Base-by-base conservation (phyloP, 92 coral and sea anemone species). In the Epizoanthus illoricatus region DNA sequence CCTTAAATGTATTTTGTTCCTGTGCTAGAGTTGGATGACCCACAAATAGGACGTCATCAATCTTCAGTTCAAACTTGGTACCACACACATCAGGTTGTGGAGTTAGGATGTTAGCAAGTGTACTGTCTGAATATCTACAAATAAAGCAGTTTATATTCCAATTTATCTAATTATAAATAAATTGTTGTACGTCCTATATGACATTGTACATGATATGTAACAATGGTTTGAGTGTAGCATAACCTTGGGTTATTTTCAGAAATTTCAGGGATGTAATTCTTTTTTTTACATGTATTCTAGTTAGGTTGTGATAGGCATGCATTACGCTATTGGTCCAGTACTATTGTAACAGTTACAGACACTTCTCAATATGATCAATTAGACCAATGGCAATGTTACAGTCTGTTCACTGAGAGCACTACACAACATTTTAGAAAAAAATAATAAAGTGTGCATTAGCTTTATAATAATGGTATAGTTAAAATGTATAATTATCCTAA, bases 41-140 rank as follows among this genome's bases (percentile, higher is more conserved):
- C 80, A 96, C 96, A 88, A 96, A 96, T 76, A 96, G 58, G 0
- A 96, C 98, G 80, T 96, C 94, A 42, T 93, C 99, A 82, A 96
- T 91, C 80, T 94, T 94, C 36, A 96, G 88, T 75, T 93, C 98
- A 94, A 96, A 96, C 84, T 90, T 93, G 68, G 86, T 88, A 3
- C 94, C 98, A 88, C 98, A 93, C 16, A 94, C 84, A 72, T 93
- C 90, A 47, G 92, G 90, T n/a, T 92, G 90, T 7, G 99, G 99
- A 15, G 99, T 93, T 67, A 97, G 84, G 57, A 97, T 94, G 60
- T 97, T 97, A 33, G 98, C 99, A 69, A 97, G 94, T 1, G 97
- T 97, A 79, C 88, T 91, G 81, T 97, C 99, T 49, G 99, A 93
- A 80, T 91, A 96, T 21, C 99, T 96, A 36, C 18, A 74, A 73